Evolutionary conservation across 2,888 invertebrate species (phyloP).

Genomic region (Eurytoma californica): DNA sequence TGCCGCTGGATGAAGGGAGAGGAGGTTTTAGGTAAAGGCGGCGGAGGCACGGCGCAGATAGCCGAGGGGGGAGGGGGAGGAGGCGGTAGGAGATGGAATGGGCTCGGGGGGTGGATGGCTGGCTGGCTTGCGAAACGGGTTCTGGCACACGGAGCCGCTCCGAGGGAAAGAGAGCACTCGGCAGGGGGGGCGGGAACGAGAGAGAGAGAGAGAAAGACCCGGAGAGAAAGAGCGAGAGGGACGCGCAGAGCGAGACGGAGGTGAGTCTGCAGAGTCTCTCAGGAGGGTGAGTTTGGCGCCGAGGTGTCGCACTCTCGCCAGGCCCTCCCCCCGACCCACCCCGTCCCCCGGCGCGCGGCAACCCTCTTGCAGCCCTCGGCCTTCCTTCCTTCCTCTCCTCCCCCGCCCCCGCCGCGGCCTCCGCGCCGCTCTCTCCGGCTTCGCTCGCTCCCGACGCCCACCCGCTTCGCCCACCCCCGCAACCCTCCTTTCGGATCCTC

Average conservation of each 20-base stretch:
- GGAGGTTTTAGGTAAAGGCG: constrained; percentile 59
- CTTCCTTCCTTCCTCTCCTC: constrained; percentile 64
- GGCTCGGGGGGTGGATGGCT: constrained; percentile 58
- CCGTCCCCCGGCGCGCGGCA: constrained; percentile 39
- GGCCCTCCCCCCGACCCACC: constrained; percentile 41
- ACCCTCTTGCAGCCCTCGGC: constrained; percentile 48
- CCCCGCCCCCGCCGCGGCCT: not conserved
- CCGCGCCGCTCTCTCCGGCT: constrained; percentile 36
- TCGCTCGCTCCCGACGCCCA: constrained; percentile 39
- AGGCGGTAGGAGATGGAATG: constrained; percentile 63
- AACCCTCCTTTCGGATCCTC: constrained; percentile 46
- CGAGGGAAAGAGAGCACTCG: constrained; percentile 59
- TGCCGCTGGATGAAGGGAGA: constrained; percentile 56
- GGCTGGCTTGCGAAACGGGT: constrained; percentile 60
- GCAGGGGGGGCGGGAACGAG: constrained; percentile 58
- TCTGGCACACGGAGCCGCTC: constrained; percentile 63
- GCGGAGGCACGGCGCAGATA: constrained; percentile 60
- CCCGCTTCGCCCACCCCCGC: constrained; percentile 20
- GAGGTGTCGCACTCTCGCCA: constrained; percentile 70
- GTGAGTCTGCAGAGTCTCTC: constrained; percentile 72
- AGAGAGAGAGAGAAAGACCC: constrained; percentile 59
- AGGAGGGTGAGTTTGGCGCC: constrained; percentile 75
- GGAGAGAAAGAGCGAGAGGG: constrained; percentile 48
- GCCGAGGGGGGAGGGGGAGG: constrained; percentile 60
- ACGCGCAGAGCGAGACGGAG: constrained; percentile 64